Evolutionary conservation across 2,888 invertebrate species (phyloP), one percentile per base, ranked within the genome.

Genomic region (Chouioia cunea): DNA sequence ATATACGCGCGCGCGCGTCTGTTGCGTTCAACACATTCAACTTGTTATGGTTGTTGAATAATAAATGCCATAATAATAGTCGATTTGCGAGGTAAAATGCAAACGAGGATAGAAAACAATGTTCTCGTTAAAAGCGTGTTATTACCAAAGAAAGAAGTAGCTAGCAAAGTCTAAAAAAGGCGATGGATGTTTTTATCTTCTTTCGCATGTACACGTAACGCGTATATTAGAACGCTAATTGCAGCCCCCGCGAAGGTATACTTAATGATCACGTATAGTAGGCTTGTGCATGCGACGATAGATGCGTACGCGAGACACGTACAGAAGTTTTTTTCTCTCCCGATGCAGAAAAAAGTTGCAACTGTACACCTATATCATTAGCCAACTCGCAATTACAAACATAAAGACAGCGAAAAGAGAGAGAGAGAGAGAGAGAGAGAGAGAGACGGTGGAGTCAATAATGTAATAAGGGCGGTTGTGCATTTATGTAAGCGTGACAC

Each of bases 371-470:
- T 4, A 8, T 46, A 18, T 52, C 27, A 59, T 44, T 65, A 59
- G 36, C 20, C 44, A 2, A 8, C 54, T 10, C 54, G 48, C 54
- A 60, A 65, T 70, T 70, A 70, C 56, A 59, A 65, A 54, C 47
- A 16, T 15, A 27, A 6, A 27, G 27, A 27, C 6, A 47, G 15
- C 3, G 47, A 47, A 36, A 4, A 43, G n/a, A 15, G 43, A 43
- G 43, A 58, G 43, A 22, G 44, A 58, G 43, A 43, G 27, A 27
- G 36, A 6, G 59, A 62, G 62, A 36, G 48, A 60, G 36, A 62
- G 62, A 48, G 36, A 62, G 50, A 14, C 6, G 12, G 65, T 67
- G 67, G 53, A 60, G 65, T 60, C 70, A 70, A 65, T 70, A 52
- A 65, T 50, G 36, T 22, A 70, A 70, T 62, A 50, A 46, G 50